Evolutionary conservation across 1,140 invertebrate genomes (phyloP).

Genomic region (Drosophila nannoptera): DNA sequence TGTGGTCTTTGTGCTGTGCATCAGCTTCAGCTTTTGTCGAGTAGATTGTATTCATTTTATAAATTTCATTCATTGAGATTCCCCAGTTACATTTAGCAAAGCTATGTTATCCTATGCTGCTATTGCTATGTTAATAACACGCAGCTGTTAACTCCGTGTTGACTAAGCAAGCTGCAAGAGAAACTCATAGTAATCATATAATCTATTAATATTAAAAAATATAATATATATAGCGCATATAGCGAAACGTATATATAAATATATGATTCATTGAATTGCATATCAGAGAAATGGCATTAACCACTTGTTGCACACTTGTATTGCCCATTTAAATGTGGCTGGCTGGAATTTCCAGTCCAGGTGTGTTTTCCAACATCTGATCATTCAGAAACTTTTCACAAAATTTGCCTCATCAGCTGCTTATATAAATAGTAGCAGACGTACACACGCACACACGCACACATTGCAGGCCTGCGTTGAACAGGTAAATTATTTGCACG

Average conservation of each 20-base stretch:
- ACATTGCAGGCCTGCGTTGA: neutral
- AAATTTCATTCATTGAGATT: neutral
- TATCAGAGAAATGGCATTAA: constrained; percentile 1
- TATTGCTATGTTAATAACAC: too few relatives aligned
- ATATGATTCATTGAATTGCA: neutral
- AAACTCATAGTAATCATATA: neutral
- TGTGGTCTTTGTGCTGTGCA: constrained; percentile 15
- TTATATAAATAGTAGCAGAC: constrained; percentile 34
- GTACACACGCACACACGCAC: neutral
- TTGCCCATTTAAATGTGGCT: constrained; percentile 9
- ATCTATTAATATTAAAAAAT: neutral
- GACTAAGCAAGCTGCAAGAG: too few relatives aligned
- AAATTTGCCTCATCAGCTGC: constrained; percentile 33
- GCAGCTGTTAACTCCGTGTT: too few relatives aligned
- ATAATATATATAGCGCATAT: neutral
- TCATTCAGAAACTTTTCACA: constrained; percentile 13
- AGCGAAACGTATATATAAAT: neutral
- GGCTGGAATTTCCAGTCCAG: constrained; percentile 15
- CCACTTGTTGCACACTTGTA: neutral
- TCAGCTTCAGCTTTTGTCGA: neutral
- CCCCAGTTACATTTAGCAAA: too few relatives aligned
- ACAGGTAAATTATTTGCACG: constrained; percentile 38
- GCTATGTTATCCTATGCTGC: too few relatives aligned
- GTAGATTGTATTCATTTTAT: too few relatives aligned
- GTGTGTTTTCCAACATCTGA: constrained; percentile 11